phyloP scores from a whole-genome alignment of 2,888 invertebrate genomes.

The Xylota sylvarum region DNA sequence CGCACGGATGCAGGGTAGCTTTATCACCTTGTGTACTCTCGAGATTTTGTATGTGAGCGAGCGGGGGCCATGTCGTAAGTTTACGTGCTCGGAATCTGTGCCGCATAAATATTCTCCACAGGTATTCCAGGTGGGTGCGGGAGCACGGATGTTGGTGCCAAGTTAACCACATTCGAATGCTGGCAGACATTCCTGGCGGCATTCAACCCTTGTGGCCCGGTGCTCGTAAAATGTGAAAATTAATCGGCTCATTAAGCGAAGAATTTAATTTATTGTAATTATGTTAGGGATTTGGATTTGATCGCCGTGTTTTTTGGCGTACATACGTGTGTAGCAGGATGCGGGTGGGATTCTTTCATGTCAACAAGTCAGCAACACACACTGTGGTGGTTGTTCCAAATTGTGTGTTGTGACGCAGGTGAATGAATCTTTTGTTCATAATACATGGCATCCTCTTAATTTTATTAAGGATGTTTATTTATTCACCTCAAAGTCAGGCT shows the following conservation, averaged over 20 bases:
- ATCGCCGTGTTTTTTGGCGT: slow-evolving; percentile 51
- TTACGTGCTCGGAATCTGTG: slow-evolving; percentile 74
- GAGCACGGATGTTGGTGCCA: slow-evolving; percentile 32
- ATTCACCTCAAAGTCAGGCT: slow-evolving; percentile 4
- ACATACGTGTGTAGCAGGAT: slow-evolving; percentile 13
- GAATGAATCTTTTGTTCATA: slow-evolving; percentile 24
- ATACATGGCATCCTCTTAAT: slow-evolving; percentile 22
- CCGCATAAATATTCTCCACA: slow-evolving; percentile 76
- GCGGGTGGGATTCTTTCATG: slow-evolving; percentile 7
- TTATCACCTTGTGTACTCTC: slow-evolving; percentile 66
- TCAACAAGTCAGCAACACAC: slow-evolving; percentile 63
- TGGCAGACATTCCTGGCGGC: slow-evolving; percentile 46
- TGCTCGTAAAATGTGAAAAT: slow-evolving; percentile 71
- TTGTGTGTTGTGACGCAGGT: slow-evolving; percentile 7
- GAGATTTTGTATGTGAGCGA: slow-evolving; percentile 65
- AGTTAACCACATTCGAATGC: slow-evolving; percentile 66
- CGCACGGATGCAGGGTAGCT: slow-evolving; percentile 35
- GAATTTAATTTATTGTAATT: slow-evolving; percentile 77
- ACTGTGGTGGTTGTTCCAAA: background rate
- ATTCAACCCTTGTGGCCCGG: slow-evolving; percentile 52
- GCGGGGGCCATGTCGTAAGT: slow-evolving; percentile 68
- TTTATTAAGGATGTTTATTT: slow-evolving; percentile 27
- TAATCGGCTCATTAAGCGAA: slow-evolving; percentile 74
- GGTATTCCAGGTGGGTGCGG: slow-evolving; percentile 53
- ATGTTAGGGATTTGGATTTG: slow-evolving; percentile 65